Conservation (phyloP, 1,140 invertebrate genomes). For the Pristionchus pacificus region DNA sequence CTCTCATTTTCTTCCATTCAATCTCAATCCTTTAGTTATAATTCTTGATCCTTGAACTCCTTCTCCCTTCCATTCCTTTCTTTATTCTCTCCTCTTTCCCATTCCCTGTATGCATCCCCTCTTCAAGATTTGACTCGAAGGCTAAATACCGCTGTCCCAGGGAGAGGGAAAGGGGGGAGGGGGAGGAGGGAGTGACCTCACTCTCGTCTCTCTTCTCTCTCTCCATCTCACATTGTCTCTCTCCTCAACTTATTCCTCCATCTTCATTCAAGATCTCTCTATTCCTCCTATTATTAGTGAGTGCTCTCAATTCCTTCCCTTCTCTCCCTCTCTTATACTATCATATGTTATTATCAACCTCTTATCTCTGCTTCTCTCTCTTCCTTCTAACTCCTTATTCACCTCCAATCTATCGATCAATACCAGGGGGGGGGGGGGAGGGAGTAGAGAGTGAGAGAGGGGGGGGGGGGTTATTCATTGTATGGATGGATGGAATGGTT, state of each 20-base stretch:
- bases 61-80: conserved; percentile 4
- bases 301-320: background rate
- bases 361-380: background rate
- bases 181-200: too few relatives aligned
- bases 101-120: background rate
- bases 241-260: background rate
- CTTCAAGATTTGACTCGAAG: background rate
- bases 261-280: background rate
- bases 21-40: conserved; percentile 13
- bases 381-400: background rate
- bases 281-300: background rate
- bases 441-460: background rate
- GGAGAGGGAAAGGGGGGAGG: too few relatives aligned
- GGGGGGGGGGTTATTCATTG: too few relatives aligned
- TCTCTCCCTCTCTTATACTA: background rate
- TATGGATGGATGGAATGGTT: too few relatives aligned
- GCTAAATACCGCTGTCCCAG: too few relatives aligned
- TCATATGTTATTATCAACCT: background rate
- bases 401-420: conserved; percentile 1
- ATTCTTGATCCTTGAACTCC: conserved; percentile 5
- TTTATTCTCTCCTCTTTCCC: conserved; percentile 10
- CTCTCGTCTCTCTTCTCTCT: too few relatives aligned
- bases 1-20: background rate
- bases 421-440: background rate
- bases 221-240: conserved; percentile 8